Evolutionary conservation across 2,113 vertebrate species (phyloP).

Genomic region (Pterocles gutturalis): DNA sequence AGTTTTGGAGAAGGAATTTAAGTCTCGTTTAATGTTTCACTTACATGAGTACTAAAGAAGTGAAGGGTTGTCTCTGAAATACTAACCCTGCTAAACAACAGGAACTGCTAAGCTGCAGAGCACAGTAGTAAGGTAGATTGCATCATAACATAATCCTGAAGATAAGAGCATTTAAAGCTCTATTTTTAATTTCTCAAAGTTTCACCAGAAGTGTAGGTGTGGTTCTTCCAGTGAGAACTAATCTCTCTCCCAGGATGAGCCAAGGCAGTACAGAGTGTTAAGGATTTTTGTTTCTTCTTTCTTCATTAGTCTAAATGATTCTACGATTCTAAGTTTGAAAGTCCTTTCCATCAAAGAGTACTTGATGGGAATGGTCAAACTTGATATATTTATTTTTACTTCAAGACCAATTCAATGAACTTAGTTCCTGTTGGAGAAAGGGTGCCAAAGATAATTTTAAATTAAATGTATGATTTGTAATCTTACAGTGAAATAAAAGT

Average conservation of each 20-base stretch:
- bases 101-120: neutral
- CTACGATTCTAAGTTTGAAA: neutral
- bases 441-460: neutral
- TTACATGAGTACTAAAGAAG: neutral
- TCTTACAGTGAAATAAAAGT: neutral
- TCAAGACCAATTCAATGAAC: neutral
- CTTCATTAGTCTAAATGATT: neutral
- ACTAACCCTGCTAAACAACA: neutral
- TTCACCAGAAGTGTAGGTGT: neutral
- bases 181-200: neutral
- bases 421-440: neutral
- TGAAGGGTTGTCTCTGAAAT: neutral
- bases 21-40: neutral
- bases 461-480: neutral
- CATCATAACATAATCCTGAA: neutral
- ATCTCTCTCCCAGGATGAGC: neutral
- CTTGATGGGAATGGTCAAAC: neutral
- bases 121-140: neutral
- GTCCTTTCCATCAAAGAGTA: neutral
- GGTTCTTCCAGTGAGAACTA: neutral
- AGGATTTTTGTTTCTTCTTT: neutral
- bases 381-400: neutral
- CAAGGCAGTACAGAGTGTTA: neutral
- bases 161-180: slow-evolving; percentile 11
- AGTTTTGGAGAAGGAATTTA: neutral